phyloP scores from a whole-genome alignment of 1,140 invertebrate genomes.

The Saxidomus purpurata region DNA sequence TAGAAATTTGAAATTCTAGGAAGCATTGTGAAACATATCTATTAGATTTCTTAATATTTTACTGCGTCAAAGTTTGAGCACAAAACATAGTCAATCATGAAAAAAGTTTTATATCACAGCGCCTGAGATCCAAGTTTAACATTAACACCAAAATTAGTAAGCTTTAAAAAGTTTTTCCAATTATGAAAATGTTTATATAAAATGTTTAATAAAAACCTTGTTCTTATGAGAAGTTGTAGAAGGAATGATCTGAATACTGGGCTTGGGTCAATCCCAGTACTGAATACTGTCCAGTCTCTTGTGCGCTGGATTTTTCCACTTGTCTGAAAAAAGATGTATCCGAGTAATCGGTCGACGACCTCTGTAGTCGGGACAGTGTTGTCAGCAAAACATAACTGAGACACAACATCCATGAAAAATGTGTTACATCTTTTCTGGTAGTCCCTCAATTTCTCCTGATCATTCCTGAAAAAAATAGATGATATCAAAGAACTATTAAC shows the following conservation, averaged over 20 bases:
- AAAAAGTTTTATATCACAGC: too few relatives aligned
- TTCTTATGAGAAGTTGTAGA: slow-evolving; percentile 74
- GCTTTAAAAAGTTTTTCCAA: too few relatives aligned
- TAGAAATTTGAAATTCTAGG: too few relatives aligned
- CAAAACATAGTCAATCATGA: too few relatives aligned
- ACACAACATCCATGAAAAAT: too few relatives aligned
- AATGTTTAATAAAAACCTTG: slow-evolving; percentile 67
- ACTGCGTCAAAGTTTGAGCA: too few relatives aligned
- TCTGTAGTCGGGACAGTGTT: slow-evolving; percentile 69
- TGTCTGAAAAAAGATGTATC: slow-evolving; percentile 68
- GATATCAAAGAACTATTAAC: too few relatives aligned
- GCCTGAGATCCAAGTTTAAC: too few relatives aligned
- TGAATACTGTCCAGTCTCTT: slow-evolving; percentile 68
- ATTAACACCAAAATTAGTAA: too few relatives aligned
- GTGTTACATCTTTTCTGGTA: slow-evolving; percentile 68
- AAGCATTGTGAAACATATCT: too few relatives aligned
- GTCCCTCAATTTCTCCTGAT: not conserved
- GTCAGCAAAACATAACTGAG: slow-evolving; percentile 78
- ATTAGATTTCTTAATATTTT: too few relatives aligned
- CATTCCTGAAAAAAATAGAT: slow-evolving; percentile 51
- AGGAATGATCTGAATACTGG: slow-evolving; percentile 78
- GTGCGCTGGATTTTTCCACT: slow-evolving; percentile 48
- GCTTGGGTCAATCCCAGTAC: slow-evolving; percentile 75
- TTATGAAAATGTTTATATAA: too few relatives aligned
- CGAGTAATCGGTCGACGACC: slow-evolving; percentile 72